phyloP scores from a whole-genome alignment of 2,113 vertebrate species.

The Pangasianodon hypophthalmus region DNA sequence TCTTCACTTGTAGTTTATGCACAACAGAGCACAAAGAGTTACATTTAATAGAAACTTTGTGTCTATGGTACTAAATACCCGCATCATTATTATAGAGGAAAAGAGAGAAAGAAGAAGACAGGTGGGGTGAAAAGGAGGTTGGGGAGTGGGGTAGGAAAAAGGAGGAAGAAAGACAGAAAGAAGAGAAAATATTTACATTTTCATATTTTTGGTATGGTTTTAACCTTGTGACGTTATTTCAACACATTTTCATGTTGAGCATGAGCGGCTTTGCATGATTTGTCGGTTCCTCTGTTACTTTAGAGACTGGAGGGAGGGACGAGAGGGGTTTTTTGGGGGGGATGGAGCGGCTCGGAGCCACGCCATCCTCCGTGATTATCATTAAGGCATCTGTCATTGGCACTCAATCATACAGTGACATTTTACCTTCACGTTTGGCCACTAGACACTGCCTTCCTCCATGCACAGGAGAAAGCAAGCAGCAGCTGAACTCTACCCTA shows the following conservation, averaged over 20 bases:
- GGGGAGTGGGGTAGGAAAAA: neutral
- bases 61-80: constrained; percentile 86
- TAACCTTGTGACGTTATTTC: constrained; percentile 56
- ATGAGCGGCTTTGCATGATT: constrained; percentile 59
- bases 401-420: constrained; percentile 83
- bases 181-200: constrained; percentile 63
- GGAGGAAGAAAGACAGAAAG: constrained; percentile 40
- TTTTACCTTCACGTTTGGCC: constrained; percentile 79
- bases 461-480: constrained; percentile 39
- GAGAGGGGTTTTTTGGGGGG: neutral
- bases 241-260: constrained; percentile 60
- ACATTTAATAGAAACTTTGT: constrained; percentile 79
- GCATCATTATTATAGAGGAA: constrained; percentile 79
- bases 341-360: constrained; percentile 57
- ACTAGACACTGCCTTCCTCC: constrained; percentile 68
- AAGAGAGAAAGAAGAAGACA: constrained; percentile 52
- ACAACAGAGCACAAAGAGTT: constrained; percentile 83
- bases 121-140: constrained; percentile 51
- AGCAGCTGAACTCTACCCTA: constrained; percentile 48
- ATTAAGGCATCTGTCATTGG: constrained; percentile 97
- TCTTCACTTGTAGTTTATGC: constrained; percentile 82
- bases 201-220: constrained; percentile 63
- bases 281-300: constrained; percentile 64
- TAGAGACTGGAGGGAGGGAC: constrained; percentile 50
- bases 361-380: constrained; percentile 78